Evolutionary conservation across 2,797 vertebrate genomes (phyloP).

Genomic region (Myotis findleyi): DNA sequence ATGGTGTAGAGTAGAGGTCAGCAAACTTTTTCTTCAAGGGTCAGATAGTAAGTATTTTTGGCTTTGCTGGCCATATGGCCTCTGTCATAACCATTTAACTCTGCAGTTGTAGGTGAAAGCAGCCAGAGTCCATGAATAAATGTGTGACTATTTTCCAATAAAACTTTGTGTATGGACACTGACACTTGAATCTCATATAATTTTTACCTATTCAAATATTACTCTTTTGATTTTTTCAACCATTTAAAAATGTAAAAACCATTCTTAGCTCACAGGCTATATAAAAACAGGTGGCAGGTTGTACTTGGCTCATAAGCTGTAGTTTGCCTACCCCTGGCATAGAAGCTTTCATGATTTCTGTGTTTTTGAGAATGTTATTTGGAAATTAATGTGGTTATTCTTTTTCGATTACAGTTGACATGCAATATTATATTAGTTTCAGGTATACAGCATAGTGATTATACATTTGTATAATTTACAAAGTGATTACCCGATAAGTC

Average conservation of each 20-base stretch:
- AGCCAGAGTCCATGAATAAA: conserved; percentile 39
- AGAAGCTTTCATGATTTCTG: neutral
- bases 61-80: neutral
- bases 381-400: conserved; percentile 12
- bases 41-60: conserved; percentile 55
- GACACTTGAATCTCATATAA: conserved; percentile 51
- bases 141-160: neutral
- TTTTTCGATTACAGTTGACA: neutral
- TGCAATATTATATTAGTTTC: neutral
- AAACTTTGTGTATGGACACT: conserved; percentile 44
- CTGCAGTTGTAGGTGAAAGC: conserved; percentile 34
- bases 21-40: conserved; percentile 22
- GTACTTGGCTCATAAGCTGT: neutral
- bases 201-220: conserved; percentile 47
- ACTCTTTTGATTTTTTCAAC: conserved; percentile 40
- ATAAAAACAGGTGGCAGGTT: neutral
- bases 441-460: neutral
- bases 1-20: neutral
- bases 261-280: conserved; percentile 31
- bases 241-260: conserved; percentile 2
- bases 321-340: neutral
- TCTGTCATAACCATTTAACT: conserved; percentile 46
- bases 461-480: neutral
- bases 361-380: conserved; percentile 64
- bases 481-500: neutral